Evolutionary conservation across 2,113 vertebrate species (phyloP), one percentile per base, ranked within the genome.

Genomic region (Proterorhinus semilunaris): DNA sequence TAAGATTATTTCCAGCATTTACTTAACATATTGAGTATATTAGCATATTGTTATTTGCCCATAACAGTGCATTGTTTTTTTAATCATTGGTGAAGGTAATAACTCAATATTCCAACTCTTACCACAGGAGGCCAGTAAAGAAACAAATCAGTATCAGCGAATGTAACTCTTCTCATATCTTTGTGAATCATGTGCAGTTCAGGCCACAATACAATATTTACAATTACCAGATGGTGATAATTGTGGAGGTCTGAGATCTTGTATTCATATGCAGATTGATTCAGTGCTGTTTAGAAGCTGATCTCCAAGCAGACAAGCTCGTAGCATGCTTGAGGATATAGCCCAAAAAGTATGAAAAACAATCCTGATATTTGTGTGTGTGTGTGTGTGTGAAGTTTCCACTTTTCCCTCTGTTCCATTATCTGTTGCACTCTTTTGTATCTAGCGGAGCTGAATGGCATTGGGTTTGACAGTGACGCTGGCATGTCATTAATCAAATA

Each of bases 401-500:
- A 65, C 66, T 53, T 72, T 73, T 73, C 49, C 52, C 66, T 57
- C 67, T 65, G 11, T 72, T 84, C 68, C 68, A 62, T 84, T 80
- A 67, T 77, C 66, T 58, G 61, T 45, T 64, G 69, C 63, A 50
- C 68, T 83, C 80, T 72, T 86, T 83, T 83, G 79, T 80, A 51
- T 72, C 72, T 64, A 72, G 58, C 79, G 78, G 79, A 73, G 78
- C 82, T 83, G 83, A 86, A 84, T 85, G 84, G 86, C 84, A 86
- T 87, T 90, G 79, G 85, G 83, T 82, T 86, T 87, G 79, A 87
- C 80, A 81, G 86, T 80, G 74, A 76, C 75, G 77, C 80, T 78
- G 80, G 81, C 86, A 83, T 69, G 79, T 87, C 83, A 86, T 92
- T 90, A 88, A 91, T 91, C 89, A 91, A 87, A 90, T 79, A 86